Conservation (phyloP, 2,797 vertebrate genomes). For the Pristis pectinata region DNA sequence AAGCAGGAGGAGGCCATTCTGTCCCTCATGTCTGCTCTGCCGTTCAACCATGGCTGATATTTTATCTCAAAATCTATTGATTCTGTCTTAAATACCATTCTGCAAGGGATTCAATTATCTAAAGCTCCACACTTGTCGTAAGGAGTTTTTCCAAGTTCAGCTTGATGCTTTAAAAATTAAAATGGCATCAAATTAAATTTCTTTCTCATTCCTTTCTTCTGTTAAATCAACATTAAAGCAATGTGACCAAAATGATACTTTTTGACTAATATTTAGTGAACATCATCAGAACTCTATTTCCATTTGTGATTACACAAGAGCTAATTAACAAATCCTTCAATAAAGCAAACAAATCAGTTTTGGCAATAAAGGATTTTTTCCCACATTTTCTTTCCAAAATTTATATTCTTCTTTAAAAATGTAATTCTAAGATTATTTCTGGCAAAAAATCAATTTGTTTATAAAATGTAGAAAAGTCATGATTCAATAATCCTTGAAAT, state of each 20-base stretch:
- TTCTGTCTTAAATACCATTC: too few relatives aligned
- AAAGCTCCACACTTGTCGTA: not conserved
- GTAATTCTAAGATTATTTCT: not conserved
- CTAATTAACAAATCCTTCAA: not conserved
- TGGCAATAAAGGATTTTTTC: not conserved
- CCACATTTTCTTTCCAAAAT: not conserved
- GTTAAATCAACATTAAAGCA: not conserved
- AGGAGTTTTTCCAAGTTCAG: not conserved
- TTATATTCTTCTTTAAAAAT: not conserved
- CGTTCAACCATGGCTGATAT: too few relatives aligned
- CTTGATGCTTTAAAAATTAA: not conserved
- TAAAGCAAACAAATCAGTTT: not conserved
- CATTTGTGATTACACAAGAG: not conserved
- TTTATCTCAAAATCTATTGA: too few relatives aligned
- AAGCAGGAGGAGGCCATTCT: too few relatives aligned
- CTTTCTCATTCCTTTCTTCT: not conserved
- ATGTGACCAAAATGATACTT: not conserved
- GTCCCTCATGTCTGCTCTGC: too few relatives aligned
- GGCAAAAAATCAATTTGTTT: not conserved
- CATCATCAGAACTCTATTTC: not conserved
- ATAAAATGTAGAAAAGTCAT: not conserved
- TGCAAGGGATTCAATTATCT: not conserved
- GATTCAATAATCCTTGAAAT: not conserved
- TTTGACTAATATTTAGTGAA: not conserved
- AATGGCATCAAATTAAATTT: not conserved